phyloP scores from a whole-genome alignment of 2,113 vertebrate genomes.

The Eurypyga helias region DNA sequence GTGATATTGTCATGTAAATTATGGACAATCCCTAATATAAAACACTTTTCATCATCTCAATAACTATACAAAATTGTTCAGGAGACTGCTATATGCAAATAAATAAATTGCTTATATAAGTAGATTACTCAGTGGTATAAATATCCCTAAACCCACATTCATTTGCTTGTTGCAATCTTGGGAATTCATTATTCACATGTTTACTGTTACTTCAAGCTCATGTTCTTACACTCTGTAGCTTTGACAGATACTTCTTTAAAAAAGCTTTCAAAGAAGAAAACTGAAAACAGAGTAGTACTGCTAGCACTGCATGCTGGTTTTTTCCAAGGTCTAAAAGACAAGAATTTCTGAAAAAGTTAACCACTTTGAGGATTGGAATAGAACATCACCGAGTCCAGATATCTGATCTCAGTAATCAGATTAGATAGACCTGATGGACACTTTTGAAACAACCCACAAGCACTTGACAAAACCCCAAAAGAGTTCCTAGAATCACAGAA shows the following conservation, averaged over 20 bases:
- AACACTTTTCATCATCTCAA: not conserved
- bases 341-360: not conserved
- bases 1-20: not conserved
- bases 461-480: not conserved
- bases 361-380: not conserved
- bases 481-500: not conserved
- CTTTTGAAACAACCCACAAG: not conserved
- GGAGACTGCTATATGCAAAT: not conserved
- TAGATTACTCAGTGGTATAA: not conserved
- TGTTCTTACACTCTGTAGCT: not conserved
- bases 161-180: not conserved
- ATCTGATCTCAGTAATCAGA: not conserved
- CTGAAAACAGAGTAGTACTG: not conserved
- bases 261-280: not conserved
- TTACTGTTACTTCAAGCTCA: not conserved
- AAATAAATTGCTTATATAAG: not conserved
- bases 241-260: not conserved
- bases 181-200: not conserved
- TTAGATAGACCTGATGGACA: not conserved
- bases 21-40: not conserved
- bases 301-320: not conserved
- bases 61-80: not conserved
- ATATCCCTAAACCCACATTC: not conserved
- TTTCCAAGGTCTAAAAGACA: not conserved
- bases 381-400: not conserved